Evolutionary conservation across 2,888 invertebrate species (phyloP), one percentile per base, ranked within the genome.

Genomic region (Zygogramma bicolorata): DNA sequence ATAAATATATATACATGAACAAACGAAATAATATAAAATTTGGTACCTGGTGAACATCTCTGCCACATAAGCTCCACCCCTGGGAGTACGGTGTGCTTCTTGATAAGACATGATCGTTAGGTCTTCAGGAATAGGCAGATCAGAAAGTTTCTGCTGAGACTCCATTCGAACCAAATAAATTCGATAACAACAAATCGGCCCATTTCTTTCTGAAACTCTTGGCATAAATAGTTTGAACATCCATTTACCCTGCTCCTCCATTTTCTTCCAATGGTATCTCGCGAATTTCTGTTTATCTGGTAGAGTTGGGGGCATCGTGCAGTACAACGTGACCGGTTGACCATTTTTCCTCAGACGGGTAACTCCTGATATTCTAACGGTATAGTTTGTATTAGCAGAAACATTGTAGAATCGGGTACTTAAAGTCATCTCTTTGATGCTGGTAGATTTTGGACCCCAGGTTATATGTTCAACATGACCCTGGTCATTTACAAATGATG

Each of bases 131-230:
- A 89, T 83, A 0, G 93, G 93, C 46, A 96, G 86, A 80, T 92
- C 92, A 25, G 90, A 90, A 80, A 93, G 88, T 70, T 90, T 91
- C 69, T 89, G 89, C 62, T 91, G 89, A 0, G 90, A 88, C 38
- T 90, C 89, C 79, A 96, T 88, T 59, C 93, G 91, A 0, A 96
- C 93, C 85, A 96, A 88, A 87, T 94, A 94, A 49, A 96, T 90
- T 78, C 95, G 90, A 85, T 95, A 95, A 81, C 96, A 97, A 85
- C 96, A 96, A 79, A 97, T 95, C 0, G 93, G 93, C 0, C 97
- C 97, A 81, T 96, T 96, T 67, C 96, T 88, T 84, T 97, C 95
- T 0, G 95, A 93, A 38, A 96, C 90, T 76, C 93, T 89, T 0
- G 95, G 95, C 78, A 96, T 86, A 77, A 91, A 90, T 79, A 96